Evolutionary conservation across 1,140 invertebrate species (phyloP).

Genomic region (Macrobrachium nipponense): DNA sequence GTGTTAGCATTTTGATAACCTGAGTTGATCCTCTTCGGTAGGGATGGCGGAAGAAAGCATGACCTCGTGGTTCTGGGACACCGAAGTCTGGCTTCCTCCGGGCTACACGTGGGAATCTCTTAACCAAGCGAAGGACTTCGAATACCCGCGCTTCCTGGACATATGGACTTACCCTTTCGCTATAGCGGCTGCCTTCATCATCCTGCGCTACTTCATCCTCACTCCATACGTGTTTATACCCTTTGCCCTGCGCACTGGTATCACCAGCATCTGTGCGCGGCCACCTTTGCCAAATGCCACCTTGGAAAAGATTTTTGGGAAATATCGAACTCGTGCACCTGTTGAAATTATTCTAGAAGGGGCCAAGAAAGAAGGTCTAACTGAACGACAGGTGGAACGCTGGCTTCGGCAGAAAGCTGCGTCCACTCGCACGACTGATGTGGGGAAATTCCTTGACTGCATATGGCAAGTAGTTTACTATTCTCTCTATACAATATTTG

Average conservation of each 20-base stretch:
- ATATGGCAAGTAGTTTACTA: slow-evolving; percentile 41
- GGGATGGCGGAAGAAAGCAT: slow-evolving; percentile 25
- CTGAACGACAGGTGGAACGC: slow-evolving; percentile 87
- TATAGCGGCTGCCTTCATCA: slow-evolving; percentile 37
- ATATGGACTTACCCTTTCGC: slow-evolving; percentile 48
- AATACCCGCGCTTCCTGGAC: slow-evolving; percentile 34
- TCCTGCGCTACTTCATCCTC: slow-evolving; percentile 45
- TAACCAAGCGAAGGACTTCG: slow-evolving; percentile 7
- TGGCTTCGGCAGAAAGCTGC: slow-evolving; percentile 82
- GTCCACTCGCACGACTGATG: neutral
- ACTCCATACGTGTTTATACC: slow-evolving; percentile 35
- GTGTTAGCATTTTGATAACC: neutral
- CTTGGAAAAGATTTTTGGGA: slow-evolving; percentile 22
- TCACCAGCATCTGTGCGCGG: neutral
- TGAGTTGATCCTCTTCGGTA: slow-evolving; percentile 35
- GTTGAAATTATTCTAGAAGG: neutral
- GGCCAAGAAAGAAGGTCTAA: slow-evolving; percentile 87
- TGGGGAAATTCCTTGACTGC: slow-evolving; percentile 36
- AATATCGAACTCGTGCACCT: slow-evolving; percentile 13
- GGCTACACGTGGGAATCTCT: slow-evolving; percentile 45
- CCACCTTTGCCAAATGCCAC: neutral
- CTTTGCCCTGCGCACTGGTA: neutral
- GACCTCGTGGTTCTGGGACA: slow-evolving; percentile 47
- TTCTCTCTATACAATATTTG: slow-evolving; percentile 30
- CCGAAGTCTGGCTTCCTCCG: slow-evolving; percentile 53